Evolutionary conservation across 2,113 vertebrate species (phyloP), one percentile per base, ranked within the genome.

Genomic region (Loxodonta africana): DNA sequence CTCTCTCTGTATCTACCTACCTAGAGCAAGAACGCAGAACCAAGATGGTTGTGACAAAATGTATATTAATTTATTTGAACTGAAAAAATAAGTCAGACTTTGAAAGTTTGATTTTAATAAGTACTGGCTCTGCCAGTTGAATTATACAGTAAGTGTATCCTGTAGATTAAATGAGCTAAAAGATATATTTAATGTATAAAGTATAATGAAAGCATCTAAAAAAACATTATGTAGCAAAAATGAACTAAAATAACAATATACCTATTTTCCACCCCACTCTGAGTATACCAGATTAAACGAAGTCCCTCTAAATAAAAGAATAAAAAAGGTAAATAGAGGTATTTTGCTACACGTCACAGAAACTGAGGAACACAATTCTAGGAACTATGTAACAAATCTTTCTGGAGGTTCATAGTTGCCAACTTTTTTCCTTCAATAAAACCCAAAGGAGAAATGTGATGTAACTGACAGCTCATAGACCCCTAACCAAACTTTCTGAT

Each of bases 41-140:
- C 44, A 17, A 44, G 73, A 83, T 51, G 48, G 37, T 2, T 65
- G 26, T 76, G 65, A 73, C 26, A 65, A 80, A 89, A 87, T 53
- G 48, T 17, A 21, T 21, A 76, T 86, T 77, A 51, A 71, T 95
- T 37, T 28, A 91, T 77, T 20, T 77, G 63, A 94, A 95, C 62
- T 89, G 67, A 80, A 94, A 76, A 96, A 90, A 37, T 60, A 65
- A 57, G 23, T 28, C 84, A 89, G 62, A 9, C 5, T 92, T 78
- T 83, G 87, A n/a, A 60, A 92, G 81, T 88, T 88, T 95, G 37
- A 65, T 82, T 88, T 90, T 96, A 88, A 73, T 57, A 78, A 83
- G 46, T 44, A 88, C 67, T 26, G 69, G 46, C 20, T 90, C 41
- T 88, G 37, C 77, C 33, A 76, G 78, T 80, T 83, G 91, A 87